Base-by-base conservation (phyloP, 1,140 invertebrate species). In the Pectinophora gossypiella region DNA sequence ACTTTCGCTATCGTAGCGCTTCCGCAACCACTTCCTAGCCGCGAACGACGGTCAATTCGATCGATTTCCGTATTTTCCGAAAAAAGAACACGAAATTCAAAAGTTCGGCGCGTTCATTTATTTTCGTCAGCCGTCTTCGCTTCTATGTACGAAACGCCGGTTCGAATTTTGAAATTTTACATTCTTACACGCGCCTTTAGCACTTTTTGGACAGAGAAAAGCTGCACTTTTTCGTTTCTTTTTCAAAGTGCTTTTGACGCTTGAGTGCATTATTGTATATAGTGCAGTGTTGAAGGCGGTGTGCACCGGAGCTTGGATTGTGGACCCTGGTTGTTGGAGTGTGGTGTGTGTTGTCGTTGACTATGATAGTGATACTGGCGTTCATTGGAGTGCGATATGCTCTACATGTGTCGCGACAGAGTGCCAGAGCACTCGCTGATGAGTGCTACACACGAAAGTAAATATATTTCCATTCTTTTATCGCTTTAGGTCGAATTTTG, bases 381-480 rank as follows among this genome's bases (percentile, higher is more conserved):
- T 87, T 85, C 45, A 84, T 84, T 21, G 84, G 81, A 35, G 84
- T 87, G 10, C 61, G 84, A 27, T 87, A 85, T 55, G 79, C 77
- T n/a, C 67, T 87, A 20, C 73, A 87, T 78, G 76, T 87, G 73
- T 87, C 84, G 21, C 48, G 78, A 59, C 84, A 87, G 57, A 84
- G 74, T 51, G 73, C 66, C 0, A 56, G 79, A 4, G 73, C 76
- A 12, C 69, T 84, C 51, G 84, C 84, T 6, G 70, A 87, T 49
- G 84, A 87, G 70, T 87, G 84, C 56, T 87, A 87, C 58, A 85
- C 81, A 16, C 72, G 84, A 68, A 87, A 87, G 84, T 87, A 76
- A 78, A 60, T 70, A 70, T 61, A 51, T 46, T 57, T 49, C 56
- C 45, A 54, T 43, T 59, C 56, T 3, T 40, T 49, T 56, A 48